These are phyloP conservation scores for Noctuana brunneofusca DNA, from an alignment of 2,888 invertebrate genomes.

Conservation along the genomic window DNA sequence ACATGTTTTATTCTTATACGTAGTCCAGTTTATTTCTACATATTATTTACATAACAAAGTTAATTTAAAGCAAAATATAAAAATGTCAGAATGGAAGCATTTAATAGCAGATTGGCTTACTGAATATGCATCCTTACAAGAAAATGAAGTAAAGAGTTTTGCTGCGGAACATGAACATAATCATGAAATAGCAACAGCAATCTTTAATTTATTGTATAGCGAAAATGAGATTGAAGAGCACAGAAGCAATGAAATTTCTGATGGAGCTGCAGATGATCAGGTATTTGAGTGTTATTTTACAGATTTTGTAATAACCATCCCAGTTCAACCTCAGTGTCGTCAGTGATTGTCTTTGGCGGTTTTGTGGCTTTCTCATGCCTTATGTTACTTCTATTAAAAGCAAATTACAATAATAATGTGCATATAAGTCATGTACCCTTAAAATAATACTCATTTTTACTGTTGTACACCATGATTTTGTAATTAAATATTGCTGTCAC, in stretches of 20 bases:
- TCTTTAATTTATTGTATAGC: slow-evolving; percentile 90
- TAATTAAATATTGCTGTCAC: too few relatives aligned
- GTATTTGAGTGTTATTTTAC: slow-evolving; percentile 55
- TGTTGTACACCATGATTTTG: too few relatives aligned
- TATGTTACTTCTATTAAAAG: too few relatives aligned
- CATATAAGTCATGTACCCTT: too few relatives aligned
- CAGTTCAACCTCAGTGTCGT: too few relatives aligned
- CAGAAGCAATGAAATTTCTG: slow-evolving; percentile 33
- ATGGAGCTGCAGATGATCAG: slow-evolving; percentile 54
- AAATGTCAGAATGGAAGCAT: slow-evolving; percentile 75
- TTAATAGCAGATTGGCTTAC: slow-evolving; percentile 92
- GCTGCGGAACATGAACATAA: slow-evolving; percentile 91
- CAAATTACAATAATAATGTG: too few relatives aligned
- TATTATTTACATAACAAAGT: background rate
- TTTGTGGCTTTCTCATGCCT: too few relatives aligned
- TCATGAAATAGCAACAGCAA: slow-evolving; percentile 91
- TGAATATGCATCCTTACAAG: slow-evolving; percentile 89
- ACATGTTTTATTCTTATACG: too few relatives aligned
- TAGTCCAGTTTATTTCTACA: too few relatives aligned
- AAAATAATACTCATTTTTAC: too few relatives aligned
- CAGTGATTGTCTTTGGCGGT: too few relatives aligned
- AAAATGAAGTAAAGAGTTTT: slow-evolving; percentile 90
- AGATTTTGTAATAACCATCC: too few relatives aligned
- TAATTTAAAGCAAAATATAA: slow-evolving; percentile 19
- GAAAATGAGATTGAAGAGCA: slow-evolving; percentile 84